phyloP scores from a whole-genome alignment of 1,140 invertebrate genomes.

The Olivierus martensii region DNA sequence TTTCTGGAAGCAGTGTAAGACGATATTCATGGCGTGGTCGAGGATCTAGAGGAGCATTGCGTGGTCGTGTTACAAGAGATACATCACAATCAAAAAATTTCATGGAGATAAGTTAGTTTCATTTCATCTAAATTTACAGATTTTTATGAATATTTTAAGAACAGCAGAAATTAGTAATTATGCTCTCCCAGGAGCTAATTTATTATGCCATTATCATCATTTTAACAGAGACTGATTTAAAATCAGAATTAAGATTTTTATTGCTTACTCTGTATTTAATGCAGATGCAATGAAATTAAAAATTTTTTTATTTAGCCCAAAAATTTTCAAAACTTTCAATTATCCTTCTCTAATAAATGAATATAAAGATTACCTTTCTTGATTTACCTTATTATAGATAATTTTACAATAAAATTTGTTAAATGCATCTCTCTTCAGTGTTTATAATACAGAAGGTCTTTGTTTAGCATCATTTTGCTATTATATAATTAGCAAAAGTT shows the following conservation, averaged over 20 bases:
- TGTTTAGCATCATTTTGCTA: neutral
- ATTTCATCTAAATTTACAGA: neutral
- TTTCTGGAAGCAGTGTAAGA: conserved; percentile 27
- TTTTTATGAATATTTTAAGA: neutral
- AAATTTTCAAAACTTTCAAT: too few species aligned
- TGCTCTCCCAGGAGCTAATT: neutral
- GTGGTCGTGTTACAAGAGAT: conserved; percentile 1
- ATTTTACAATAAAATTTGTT: too few species aligned
- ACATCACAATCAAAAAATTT: neutral
- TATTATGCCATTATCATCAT: neutral
- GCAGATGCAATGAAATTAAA: too few species aligned
- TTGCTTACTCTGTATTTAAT: too few species aligned
- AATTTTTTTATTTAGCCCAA: too few species aligned
- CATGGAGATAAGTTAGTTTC: neutral
- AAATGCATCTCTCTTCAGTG: too few species aligned
- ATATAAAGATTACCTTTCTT: too few species aligned
- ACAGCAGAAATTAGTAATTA: neutral
- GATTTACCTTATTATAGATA: too few species aligned
- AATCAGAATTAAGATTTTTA: too few species aligned
- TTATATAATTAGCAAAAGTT: too few species aligned
- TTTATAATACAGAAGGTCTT: too few species aligned
- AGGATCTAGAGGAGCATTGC: conserved; percentile 2
- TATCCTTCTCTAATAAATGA: too few species aligned
- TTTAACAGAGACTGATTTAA: neutral
- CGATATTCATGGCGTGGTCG: conserved; percentile 1